These are phyloP conservation scores for Aegotheles bennettii DNA, from an alignment of 2,113 vertebrate species.

Conservation along the genomic window DNA sequence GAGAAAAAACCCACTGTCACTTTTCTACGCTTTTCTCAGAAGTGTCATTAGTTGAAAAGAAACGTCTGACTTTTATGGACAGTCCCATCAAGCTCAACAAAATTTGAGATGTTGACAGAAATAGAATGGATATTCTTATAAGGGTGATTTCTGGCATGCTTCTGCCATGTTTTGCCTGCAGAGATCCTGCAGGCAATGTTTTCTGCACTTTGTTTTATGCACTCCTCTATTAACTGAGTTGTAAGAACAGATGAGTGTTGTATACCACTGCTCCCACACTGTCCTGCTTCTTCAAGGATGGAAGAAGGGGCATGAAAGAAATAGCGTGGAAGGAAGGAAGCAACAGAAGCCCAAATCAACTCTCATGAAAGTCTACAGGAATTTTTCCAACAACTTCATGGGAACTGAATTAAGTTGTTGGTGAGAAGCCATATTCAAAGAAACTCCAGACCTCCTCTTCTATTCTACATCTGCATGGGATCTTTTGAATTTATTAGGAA, in stretches of 20 bases:
- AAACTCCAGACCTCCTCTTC: background rate
- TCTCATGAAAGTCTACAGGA: background rate
- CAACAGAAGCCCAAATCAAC: background rate
- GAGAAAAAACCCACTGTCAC: background rate
- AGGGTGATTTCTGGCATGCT: background rate
- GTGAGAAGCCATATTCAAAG: background rate
- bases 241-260: background rate
- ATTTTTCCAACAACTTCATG: background rate
- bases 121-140: background rate
- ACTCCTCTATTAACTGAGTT: background rate
- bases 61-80: background rate
- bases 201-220: background rate
- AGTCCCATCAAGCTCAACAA: background rate
- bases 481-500: constrained; percentile 36
- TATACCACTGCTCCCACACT: background rate
- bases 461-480: background rate
- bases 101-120: background rate
- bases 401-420: background rate
- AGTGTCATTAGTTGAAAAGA: background rate
- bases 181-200: background rate
- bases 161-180: background rate
- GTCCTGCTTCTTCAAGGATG: background rate
- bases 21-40: background rate
- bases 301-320: background rate
- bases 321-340: constrained; percentile 4